A percentile compares a stretch with the other conserved stretches of the same genome.
Conservation (phyloP, 1,140 invertebrate species). For the Lepidurus packardi region DNA sequence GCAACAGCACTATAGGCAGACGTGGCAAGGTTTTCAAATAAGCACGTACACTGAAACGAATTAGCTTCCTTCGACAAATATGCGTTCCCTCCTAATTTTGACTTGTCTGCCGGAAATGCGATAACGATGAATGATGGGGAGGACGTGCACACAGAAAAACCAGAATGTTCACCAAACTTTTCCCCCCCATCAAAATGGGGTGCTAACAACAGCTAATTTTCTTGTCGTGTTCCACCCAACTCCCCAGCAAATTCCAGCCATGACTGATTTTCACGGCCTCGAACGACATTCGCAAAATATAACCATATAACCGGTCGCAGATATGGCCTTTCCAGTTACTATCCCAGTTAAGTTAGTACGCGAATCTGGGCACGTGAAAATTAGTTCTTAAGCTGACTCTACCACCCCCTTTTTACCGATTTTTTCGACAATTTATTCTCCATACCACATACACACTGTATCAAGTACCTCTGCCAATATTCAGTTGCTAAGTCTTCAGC, state of each 20-base stretch:
- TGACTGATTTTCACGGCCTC: not conserved
- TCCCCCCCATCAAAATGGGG: not conserved
- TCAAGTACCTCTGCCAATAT: too few species aligned
- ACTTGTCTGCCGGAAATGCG: constrained; percentile 14
- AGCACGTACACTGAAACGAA: not conserved
- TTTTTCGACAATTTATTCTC: too few species aligned
- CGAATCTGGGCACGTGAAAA: too few species aligned
- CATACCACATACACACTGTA: too few species aligned
- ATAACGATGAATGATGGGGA: constrained; percentile 18
- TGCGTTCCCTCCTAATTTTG: constrained; percentile 10
- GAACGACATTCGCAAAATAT: not conserved
- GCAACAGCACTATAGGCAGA: not conserved
- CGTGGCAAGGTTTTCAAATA: not conserved
- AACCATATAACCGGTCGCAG: not conserved
- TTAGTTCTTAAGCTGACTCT: too few species aligned
- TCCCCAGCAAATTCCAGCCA: not conserved
- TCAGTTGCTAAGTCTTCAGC: too few species aligned
- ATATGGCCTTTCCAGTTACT: not conserved
- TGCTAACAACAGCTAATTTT: constrained; percentile 14
- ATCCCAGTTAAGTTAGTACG: too few species aligned
- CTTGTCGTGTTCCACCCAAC: not conserved
- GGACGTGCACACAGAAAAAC: not conserved
- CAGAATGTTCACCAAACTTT: not conserved
- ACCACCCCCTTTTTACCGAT: too few species aligned
- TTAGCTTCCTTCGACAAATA: not conserved